phyloP scores from a whole-genome alignment of 2,113 vertebrate species.

The Globicephala melas region DNA sequence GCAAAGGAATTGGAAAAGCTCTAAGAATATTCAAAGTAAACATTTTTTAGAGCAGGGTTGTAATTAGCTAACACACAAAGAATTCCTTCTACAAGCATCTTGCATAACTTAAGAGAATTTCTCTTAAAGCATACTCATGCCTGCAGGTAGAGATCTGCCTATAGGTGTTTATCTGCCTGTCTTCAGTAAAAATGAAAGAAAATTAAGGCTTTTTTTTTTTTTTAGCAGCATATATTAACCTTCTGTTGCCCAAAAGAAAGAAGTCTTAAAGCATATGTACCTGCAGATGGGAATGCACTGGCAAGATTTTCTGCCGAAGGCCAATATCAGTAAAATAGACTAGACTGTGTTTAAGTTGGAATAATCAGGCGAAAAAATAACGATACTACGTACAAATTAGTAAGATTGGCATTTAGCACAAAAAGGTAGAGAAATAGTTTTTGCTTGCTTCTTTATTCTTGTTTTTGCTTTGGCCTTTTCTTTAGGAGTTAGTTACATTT shows the following conservation, averaged over 20 bases:
- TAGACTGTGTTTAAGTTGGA: neutral
- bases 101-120: conserved; percentile 56
- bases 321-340: neutral
- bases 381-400: neutral
- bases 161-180: conserved; percentile 53
- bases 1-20: conserved; percentile 42
- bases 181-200: conserved; percentile 53
- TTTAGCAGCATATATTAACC: conserved; percentile 44
- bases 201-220: conserved; percentile 14
- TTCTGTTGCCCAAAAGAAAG: conserved; percentile 6
- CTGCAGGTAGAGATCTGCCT: conserved; percentile 28
- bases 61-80: conserved; percentile 57
- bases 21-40: conserved; percentile 30
- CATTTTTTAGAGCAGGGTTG: neutral
- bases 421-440: neutral
- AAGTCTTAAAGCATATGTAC: conserved; percentile 43
- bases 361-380: neutral
- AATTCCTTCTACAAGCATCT: conserved; percentile 38
- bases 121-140: conserved; percentile 47
- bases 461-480: neutral
- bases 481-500: neutral
- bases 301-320: neutral
- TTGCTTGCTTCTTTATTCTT: neutral
- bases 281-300: conserved; percentile 8
- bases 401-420: neutral